Base-by-base conservation (phyloP, 2,888 invertebrate genomes). In the Pomacea canaliculata region DNA sequence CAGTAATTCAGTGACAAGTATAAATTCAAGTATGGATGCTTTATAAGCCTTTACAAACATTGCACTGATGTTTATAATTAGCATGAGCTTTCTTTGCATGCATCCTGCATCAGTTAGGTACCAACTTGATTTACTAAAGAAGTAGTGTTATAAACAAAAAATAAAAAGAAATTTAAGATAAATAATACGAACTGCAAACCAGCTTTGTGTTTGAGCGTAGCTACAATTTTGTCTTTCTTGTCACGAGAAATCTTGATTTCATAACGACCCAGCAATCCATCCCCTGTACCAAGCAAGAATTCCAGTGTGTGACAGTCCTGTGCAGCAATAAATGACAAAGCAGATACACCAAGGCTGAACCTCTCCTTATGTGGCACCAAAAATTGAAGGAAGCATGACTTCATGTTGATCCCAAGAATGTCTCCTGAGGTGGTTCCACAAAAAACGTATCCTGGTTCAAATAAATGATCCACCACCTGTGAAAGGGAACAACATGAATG, bases 401-500 rank as follows among this genome's bases (percentile, higher is more conserved):
- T 81, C 80, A 87, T 87, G 81, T 88, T 90, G 56, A 91, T 84
- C 56, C 82, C 86, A 51, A 94, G 89, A 18, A 95, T 92, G 86
- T 95, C 97, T 59, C 94, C 97, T 86, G 96, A 95, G 18, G 93
- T 92, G 19, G 97, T 97, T 10, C 97, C 97, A 82, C 97, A 95
- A 89, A 94, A 96, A 70, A 95, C 94, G 79, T 93, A 93, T 69
- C 94, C 92, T 88, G 97, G 93, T 93, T 8, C 92, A 84, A 93
- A 12, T 92, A 92, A 84, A 94, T 94, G 75, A 96, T 91, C 92
- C 91, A 84, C 83, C 84, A 88, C 83, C 85, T 86, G 79, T 63
- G 16, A 10, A 70, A 62, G 60, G 46, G 56, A 27, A 59, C n/a
- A 23, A 12, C 63, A 63, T 10, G 16, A 56, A 16, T 56, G 51